These are phyloP conservation scores for Lithobates sylvaticus DNA, from an alignment of 2,797 vertebrate species.

Conservation along the genomic window DNA sequence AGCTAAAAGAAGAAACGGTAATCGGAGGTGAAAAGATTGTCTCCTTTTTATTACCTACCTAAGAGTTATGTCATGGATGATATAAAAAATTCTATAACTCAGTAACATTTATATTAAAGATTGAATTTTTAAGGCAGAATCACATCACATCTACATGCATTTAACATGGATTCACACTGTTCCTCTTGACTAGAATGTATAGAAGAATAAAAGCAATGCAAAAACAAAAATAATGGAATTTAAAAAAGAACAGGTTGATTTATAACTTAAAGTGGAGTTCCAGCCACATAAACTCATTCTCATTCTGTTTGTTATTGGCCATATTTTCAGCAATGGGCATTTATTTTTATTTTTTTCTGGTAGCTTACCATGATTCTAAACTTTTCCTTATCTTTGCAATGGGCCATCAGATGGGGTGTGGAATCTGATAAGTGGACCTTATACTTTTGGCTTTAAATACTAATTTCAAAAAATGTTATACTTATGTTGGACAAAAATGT, in stretches of 20 bases:
- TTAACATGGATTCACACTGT: neutral
- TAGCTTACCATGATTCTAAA: too few species aligned
- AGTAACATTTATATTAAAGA: conserved; percentile 9
- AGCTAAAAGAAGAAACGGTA: conserved; percentile 2
- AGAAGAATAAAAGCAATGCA: neutral
- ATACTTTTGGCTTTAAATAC: too few species aligned
- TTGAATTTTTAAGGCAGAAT: neutral
- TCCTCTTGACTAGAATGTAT: neutral
- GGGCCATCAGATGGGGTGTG: too few species aligned
- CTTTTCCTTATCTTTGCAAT: too few species aligned
- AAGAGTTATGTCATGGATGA: neutral
- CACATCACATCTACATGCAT: neutral
- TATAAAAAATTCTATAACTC: neutral
- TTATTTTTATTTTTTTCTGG: too few species aligned
- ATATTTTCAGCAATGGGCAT: too few species aligned
- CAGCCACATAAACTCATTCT: too few species aligned
- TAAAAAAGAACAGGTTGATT: neutral
- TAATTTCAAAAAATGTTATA: too few species aligned
- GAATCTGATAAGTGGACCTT: too few species aligned
- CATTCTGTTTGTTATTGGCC: too few species aligned
- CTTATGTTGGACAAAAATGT: too few species aligned
- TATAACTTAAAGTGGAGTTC: too few species aligned
- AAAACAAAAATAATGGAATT: neutral
- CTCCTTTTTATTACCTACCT: conserved; percentile 9
- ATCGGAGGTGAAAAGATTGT: conserved; percentile 19